phyloP scores from a whole-genome alignment of 1,140 invertebrate genomes.

The Nasonia longicornis region DNA sequence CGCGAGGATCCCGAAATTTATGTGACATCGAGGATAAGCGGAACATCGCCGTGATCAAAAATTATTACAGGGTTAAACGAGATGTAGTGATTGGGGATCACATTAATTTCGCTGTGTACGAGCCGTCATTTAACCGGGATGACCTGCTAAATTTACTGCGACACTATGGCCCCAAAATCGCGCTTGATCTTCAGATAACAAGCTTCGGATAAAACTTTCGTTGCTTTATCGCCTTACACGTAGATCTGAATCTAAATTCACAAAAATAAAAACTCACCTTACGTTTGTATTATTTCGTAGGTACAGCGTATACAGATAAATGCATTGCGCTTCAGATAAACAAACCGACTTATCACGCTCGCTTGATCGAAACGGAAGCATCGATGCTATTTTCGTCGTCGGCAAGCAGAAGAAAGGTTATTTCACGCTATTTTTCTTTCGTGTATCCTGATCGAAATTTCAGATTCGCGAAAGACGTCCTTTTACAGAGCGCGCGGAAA shows the following conservation, averaged over 20 bases:
- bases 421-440: constrained; percentile 41
- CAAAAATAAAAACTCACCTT: not conserved
- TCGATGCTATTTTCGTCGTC: constrained; percentile 21
- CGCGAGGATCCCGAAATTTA: not conserved
- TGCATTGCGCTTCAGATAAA: constrained; percentile 13
- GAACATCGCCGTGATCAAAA: not conserved
- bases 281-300: no score
- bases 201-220: not conserved
- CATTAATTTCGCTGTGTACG: constrained; percentile 10
- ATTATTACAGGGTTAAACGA: constrained; percentile 2
- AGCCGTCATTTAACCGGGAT: not conserved
- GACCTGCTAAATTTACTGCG: not conserved
- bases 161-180: not conserved
- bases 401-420: constrained; percentile 23
- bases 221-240: not conserved
- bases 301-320: not conserved
- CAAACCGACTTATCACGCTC: not conserved
- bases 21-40: not conserved
- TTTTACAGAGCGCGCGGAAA: constrained; percentile 23
- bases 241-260: not conserved
- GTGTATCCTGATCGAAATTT: constrained; percentile 32
- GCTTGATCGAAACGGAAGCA: not conserved
- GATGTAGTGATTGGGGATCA: constrained; percentile 12
- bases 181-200: not conserved
- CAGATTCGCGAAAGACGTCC: constrained; percentile 29